Percentiles rank a stretch among this genome's conserved stretches.
Conservation (phyloP, 2,797 vertebrate species). For the Bradypodion pumilum region DNA sequence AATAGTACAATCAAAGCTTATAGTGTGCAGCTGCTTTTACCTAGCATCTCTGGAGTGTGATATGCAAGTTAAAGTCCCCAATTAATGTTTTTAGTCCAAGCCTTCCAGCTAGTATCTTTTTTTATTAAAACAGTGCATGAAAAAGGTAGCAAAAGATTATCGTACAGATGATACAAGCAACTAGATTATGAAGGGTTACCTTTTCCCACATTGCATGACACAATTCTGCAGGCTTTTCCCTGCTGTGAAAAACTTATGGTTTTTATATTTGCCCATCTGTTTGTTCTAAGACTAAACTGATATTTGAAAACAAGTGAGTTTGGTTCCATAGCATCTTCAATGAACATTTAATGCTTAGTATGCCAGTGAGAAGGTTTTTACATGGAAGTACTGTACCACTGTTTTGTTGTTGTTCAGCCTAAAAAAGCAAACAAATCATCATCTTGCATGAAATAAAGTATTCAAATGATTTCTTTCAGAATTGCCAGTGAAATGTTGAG, state of each 20-base stretch:
- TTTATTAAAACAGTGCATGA: neutral
- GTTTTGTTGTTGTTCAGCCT: neutral
- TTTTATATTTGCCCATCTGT: slow-evolving; percentile 10
- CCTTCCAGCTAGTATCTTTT: slow-evolving; percentile 9
- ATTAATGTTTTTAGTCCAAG: slow-evolving; percentile 23
- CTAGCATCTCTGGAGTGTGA: neutral
- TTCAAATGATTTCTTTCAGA: neutral
- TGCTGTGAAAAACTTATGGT: neutral
- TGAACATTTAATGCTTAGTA: neutral
- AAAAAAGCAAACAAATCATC: neutral
- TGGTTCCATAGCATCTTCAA: slow-evolving; percentile 14
- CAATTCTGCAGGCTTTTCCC: neutral
- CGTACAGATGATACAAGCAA: neutral
- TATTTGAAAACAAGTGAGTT: neutral
- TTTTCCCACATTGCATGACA: neutral
- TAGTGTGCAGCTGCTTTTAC: neutral
- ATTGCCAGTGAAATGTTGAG: neutral
- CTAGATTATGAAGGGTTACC: neutral
- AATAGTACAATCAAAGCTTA: neutral
- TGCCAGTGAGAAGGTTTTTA: neutral
- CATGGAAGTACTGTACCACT: neutral
- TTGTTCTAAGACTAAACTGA: slow-evolving; percentile 7
- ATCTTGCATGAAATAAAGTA: neutral
- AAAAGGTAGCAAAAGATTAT: slow-evolving; percentile 13
- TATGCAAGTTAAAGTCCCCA: neutral